Evolutionary conservation across 1,140 invertebrate species (phyloP), one percentile per base, ranked within the genome.

Genomic region (Teleogryllus occipitalis): DNA sequence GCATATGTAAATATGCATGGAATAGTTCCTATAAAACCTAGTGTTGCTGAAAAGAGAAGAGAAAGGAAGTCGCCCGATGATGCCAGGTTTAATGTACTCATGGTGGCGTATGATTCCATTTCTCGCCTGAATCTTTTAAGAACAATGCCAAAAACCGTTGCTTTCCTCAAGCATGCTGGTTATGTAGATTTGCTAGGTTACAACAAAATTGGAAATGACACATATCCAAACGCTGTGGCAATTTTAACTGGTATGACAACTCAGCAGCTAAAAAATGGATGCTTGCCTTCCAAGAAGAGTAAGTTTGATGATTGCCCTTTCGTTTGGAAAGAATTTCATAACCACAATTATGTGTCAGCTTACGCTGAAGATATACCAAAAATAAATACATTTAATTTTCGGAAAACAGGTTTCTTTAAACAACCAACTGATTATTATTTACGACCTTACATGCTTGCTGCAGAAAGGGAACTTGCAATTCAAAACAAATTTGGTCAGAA

Each of bases 401-500:
- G 90, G 8, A 94, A 93, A 84, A 86, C 88, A 73, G 96, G 96
- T 2, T 97, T 97, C 84, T 85, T 89, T 12, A 87, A 91, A 39
- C 90, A 90, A 39, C 95, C 96, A 0, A 94, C 93, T 0, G 94
- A 97, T 84, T 96, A 95, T 83, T 96, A 96, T 82, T 87, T 93
- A 49, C 87, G 93, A 73, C 92, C 94, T 0, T 95, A 94, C 84
- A 90, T 94, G 82, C 83, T 75, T 10, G 80, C 73, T 49, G 78
- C 73, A 73, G 48, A 75, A 15, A 39, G 15, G 46, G 15, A 79
- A 81, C 80, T 49, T 73, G 47, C 47, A 73, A 76, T 12, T 79
- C 80, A 79, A 47, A 81, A 8, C 81, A 83, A 80, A 81, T 81
- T 81, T 54, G 73, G 79, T 22, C 79, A 83, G 65, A 79, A 79